phyloP scores from a whole-genome alignment of 2,797 vertebrate genomes.

The Megaceryle alcyon region DNA sequence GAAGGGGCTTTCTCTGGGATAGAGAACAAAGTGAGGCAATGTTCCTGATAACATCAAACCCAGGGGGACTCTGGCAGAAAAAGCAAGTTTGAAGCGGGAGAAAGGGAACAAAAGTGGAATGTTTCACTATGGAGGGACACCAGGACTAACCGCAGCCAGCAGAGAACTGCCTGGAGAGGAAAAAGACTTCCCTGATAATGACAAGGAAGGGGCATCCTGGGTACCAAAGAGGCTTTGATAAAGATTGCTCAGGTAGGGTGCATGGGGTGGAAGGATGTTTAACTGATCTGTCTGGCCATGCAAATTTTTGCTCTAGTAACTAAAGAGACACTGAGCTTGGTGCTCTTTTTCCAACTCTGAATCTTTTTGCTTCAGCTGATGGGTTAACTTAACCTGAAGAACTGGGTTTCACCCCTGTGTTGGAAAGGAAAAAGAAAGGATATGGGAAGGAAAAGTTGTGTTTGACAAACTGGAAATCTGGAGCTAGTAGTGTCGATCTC shows the following conservation, averaged over 20 bases:
- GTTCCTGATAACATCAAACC: not conserved
- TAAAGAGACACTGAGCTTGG: not conserved
- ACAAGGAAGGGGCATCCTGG: not conserved
- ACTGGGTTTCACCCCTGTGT: fast-evolving
- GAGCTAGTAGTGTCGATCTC: not conserved
- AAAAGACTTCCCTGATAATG: not conserved
- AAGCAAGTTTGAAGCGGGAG: not conserved
- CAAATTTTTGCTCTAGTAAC: not conserved
- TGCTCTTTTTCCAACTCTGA: not conserved
- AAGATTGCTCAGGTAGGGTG: not conserved
- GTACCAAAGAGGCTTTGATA: not conserved
- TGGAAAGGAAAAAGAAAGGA: not conserved
- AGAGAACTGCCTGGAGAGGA: not conserved
- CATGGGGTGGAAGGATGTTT: not conserved
- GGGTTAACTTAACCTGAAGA: not conserved
- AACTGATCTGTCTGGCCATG: fast-evolving
- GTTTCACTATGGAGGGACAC: not conserved
- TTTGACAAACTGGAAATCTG: not conserved
- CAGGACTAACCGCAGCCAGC: fast-evolving
- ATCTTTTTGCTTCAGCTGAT: not conserved
- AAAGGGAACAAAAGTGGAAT: not conserved
- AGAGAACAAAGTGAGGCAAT: not conserved
- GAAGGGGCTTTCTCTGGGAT: not conserved
- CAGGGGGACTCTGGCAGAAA: not conserved
- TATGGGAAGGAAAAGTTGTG: too few relatives aligned